Base-by-base conservation (phyloP, 1,140 invertebrate genomes). In the Cephus cinctus region DNA sequence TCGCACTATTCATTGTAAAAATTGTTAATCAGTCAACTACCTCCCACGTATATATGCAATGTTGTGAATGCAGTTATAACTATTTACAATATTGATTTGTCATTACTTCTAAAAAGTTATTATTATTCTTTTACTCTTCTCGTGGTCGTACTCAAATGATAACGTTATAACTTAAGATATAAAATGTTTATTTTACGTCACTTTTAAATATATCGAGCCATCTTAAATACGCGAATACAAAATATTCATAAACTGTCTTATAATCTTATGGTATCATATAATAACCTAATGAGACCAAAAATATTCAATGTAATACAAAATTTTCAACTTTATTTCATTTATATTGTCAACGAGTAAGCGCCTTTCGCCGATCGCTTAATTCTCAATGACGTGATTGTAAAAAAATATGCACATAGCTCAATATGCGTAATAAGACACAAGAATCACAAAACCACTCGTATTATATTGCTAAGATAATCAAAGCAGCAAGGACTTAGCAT, bases 1-100 rank as follows among this genome's bases (percentile, higher is more conserved):
- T 22, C 21, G 16, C 35, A 50, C 35, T 53, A 11, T 53, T 42
- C 47, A 49, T 27, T 46, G 34, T 56, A n/a, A n/a, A n/a, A n/a
- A n/a, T n/a, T n/a, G n/a, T n/a, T n/a, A 56, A 44, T 59, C 47
- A 55, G 50, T 57, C 58, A 50, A 61, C 43, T 41, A 30, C 16
- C 35, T 41, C 35, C 16, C 20, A 31, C 21, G 32, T 22, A 32
- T 45, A 50, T 40, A 45, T 50, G 18, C 12, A n/a, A 45, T 35
- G 34, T 43, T 15, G 22, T 18, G 18, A 43, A n/a, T 50, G 38
- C 40, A 32, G 30, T 38, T 35, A 30, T 38, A n/a, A 47, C 42
- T 27, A 40, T 16, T 23, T 20, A 47, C 46, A 47, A 21, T 14
- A 22, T 42, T 25, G 20, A 50, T 31, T 41, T 40, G 34, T 35